phyloP scores from a whole-genome alignment of 2,888 invertebrate species.

The Meta bourneti region DNA sequence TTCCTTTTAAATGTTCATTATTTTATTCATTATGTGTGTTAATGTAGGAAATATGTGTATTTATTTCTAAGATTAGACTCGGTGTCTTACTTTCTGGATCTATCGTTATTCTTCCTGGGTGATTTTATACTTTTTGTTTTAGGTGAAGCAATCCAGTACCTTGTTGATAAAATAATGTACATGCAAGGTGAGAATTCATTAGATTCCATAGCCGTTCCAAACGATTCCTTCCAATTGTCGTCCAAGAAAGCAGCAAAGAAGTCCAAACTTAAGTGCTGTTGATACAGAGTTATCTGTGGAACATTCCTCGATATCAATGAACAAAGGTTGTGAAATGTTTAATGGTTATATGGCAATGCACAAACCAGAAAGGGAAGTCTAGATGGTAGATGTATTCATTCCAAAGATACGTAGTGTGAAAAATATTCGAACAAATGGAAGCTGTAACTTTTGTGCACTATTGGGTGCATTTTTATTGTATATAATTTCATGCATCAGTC shows the following conservation, averaged over 20 bases:
- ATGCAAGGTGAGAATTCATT: slow-evolving; percentile 22
- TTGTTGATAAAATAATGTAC: slow-evolving; percentile 67
- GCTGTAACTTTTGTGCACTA: background rate
- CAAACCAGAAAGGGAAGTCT: background rate
- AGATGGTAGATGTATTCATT: background rate
- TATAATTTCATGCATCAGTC: background rate
- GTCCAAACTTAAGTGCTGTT: slow-evolving; percentile 55
- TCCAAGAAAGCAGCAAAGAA: slow-evolving; percentile 47
- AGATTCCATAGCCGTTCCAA: slow-evolving; percentile 40
- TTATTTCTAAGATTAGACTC: too few species aligned
- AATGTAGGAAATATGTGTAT: too few species aligned
- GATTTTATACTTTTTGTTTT: background rate
- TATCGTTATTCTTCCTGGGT: too few species aligned
- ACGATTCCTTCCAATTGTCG: slow-evolving; percentile 41
- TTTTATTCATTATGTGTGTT: background rate
- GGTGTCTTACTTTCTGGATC: too few species aligned
- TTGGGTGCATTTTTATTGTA: background rate
- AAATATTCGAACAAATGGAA: background rate
- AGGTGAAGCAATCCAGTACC: slow-evolving; percentile 70
- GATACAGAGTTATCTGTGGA: slow-evolving; percentile 9
- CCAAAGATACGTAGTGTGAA: background rate
- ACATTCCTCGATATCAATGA: background rate
- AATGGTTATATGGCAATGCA: background rate
- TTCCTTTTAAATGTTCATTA: background rate
- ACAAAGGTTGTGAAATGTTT: background rate